These are phyloP conservation scores for Microctenopoma steveboyesi DNA, from an alignment of 2,797 vertebrate genomes.

Conservation along the genomic window DNA sequence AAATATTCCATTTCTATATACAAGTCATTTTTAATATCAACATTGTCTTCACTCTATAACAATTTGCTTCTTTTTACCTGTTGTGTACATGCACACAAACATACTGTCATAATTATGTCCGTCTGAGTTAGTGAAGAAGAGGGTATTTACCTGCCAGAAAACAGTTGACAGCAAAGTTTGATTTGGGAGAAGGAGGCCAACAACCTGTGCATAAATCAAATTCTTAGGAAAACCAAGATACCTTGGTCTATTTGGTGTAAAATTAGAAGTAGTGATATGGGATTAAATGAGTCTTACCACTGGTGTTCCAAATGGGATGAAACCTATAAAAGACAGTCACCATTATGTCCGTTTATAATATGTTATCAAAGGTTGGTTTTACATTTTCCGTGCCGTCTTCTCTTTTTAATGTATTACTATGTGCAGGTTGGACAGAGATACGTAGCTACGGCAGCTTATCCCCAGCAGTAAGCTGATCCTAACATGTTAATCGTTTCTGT, in stretches of 20 bases:
- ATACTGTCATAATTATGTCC: not conserved
- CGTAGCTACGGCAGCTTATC: not conserved
- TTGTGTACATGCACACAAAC: not conserved
- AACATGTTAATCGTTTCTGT: conserved; percentile 5
- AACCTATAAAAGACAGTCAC: conserved; percentile 80
- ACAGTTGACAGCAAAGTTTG: conserved; percentile 91
- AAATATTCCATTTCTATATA: not conserved
- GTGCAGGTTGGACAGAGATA: not conserved
- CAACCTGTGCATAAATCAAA: conserved; percentile 80
- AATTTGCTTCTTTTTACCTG: too few relatives aligned
- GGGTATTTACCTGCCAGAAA: conserved; percentile 91
- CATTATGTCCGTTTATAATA: not conserved
- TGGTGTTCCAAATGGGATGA: conserved; percentile 94
- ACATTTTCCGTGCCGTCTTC: too few relatives aligned
- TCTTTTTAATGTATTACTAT: not conserved
- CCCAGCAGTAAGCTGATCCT: not conserved
- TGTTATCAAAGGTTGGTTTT: too few relatives aligned
- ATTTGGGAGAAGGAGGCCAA: conserved; percentile 94
- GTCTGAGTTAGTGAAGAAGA: not conserved
- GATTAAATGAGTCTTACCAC: conserved; percentile 84
- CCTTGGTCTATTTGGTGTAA: not conserved
- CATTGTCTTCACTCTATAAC: too few relatives aligned
- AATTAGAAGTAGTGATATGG: too few relatives aligned
- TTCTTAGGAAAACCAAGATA: not conserved
- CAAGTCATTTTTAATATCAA: not conserved